Percentiles rank a stretch among this genome's conserved stretches.
phyloP scores from a whole-genome alignment of 1,140 invertebrate species.

The Drosophila funebris region DNA sequence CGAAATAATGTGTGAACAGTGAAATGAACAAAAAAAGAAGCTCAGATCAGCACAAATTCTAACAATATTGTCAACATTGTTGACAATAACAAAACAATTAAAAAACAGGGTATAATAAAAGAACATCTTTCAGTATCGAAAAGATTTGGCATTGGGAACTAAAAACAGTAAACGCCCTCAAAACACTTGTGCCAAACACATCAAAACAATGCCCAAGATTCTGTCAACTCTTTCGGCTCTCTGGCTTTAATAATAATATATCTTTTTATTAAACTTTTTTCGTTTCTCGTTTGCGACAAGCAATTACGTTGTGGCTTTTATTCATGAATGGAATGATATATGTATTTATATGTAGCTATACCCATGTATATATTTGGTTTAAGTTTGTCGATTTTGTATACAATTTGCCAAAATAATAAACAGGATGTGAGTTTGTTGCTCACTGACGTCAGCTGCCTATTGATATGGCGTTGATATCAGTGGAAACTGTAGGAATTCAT shows the following conservation, averaged over 20 bases:
- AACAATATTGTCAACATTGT: slow-evolving; percentile 33
- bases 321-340: slow-evolving; percentile 72
- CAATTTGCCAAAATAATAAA: slow-evolving; percentile 61
- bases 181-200: slow-evolving; percentile 68
- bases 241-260: slow-evolving; percentile 46
- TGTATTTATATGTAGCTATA: slow-evolving; percentile 18
- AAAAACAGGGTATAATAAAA: slow-evolving; percentile 32
- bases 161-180: slow-evolving; percentile 41
- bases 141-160: slow-evolving; percentile 46
- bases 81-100: slow-evolving; percentile 19
- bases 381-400: slow-evolving; percentile 18
- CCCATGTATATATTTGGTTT: slow-evolving; percentile 3
- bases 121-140: slow-evolving; percentile 45
- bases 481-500: background rate
- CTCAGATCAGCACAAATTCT: slow-evolving; percentile 40
- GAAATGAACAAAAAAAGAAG: slow-evolving; percentile 14
- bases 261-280: slow-evolving; percentile 53
- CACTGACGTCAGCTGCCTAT: slow-evolving; percentile 52
- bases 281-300: slow-evolving; percentile 43
- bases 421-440: slow-evolving; percentile 57
- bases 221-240: slow-evolving; percentile 48
- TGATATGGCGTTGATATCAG: slow-evolving; percentile 17
- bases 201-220: slow-evolving; percentile 73
- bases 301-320: slow-evolving; percentile 39
- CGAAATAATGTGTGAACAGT: slow-evolving; percentile 53